These are phyloP conservation scores for Deilephila elpenor DNA, from an alignment of 2,888 invertebrate genomes.

Conservation along the genomic window DNA sequence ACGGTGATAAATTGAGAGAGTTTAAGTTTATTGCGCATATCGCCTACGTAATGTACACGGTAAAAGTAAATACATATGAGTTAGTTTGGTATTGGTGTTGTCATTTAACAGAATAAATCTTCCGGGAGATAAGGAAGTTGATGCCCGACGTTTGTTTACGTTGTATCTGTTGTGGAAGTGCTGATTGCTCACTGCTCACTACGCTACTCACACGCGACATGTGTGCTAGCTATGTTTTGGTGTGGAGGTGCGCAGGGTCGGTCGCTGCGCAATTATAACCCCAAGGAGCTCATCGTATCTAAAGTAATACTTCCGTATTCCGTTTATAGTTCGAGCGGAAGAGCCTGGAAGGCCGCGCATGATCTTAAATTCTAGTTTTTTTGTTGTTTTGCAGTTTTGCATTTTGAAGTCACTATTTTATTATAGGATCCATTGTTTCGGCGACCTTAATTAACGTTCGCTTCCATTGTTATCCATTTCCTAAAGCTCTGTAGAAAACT, in stretches of 20 bases:
- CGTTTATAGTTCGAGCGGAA: slow-evolving; percentile 78
- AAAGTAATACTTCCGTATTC: slow-evolving; percentile 68
- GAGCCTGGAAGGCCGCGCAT: slow-evolving; percentile 67
- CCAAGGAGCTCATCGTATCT: slow-evolving; percentile 52
- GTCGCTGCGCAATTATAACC: slow-evolving; percentile 32
- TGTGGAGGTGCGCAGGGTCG: slow-evolving; percentile 8
- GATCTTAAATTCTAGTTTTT: slow-evolving; percentile 44
- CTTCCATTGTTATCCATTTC: too few relatives aligned
- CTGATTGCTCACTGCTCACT: slow-evolving; percentile 49
- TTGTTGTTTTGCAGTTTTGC: slow-evolving; percentile 52
- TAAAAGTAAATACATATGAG: slow-evolving; percentile 14
- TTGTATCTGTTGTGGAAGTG: slow-evolving; percentile 44
- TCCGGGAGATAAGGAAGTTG: slow-evolving; percentile 73
- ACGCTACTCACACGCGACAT: slow-evolving; percentile 41
- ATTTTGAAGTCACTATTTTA: background rate
- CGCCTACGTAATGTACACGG: slow-evolving; percentile 22
- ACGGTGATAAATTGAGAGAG: slow-evolving; percentile 23
- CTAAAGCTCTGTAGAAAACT: too few relatives aligned
- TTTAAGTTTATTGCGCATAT: slow-evolving; percentile 23
- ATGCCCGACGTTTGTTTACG: slow-evolving; percentile 55
- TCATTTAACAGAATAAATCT: slow-evolving; percentile 56
- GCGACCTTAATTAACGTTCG: background rate
- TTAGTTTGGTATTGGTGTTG: slow-evolving; percentile 45
- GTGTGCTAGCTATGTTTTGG: slow-evolving; percentile 42
- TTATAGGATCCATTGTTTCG: background rate